A percentile compares a stretch with the other conserved stretches of the same genome.
These are phyloP conservation scores for Scopus umbretta DNA, from an alignment of 2,113 vertebrate species.

Conservation along the genomic window DNA sequence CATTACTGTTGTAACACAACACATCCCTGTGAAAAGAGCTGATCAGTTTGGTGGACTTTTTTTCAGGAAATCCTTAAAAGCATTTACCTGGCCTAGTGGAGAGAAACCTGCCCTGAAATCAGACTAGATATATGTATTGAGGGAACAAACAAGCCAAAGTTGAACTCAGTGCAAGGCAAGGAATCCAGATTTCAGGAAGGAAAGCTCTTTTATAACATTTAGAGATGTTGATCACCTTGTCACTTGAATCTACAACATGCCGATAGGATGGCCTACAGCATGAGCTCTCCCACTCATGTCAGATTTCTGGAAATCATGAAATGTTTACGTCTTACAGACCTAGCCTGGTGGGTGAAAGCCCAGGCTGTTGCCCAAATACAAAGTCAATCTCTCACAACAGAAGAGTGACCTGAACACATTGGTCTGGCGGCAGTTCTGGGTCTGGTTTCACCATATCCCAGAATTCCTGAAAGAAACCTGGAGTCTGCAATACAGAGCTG, in stretches of 20 bases:
- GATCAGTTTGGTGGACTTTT: neutral
- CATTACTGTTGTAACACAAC: neutral
- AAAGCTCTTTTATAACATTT: neutral
- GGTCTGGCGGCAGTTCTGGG: neutral
- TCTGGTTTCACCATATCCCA: neutral
- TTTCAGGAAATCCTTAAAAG: neutral
- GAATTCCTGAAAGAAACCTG: neutral
- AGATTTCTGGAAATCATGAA: neutral
- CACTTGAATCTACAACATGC: neutral
- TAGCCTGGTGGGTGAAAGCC: neutral
- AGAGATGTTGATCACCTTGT: neutral
- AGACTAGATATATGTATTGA: neutral
- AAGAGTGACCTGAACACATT: neutral
- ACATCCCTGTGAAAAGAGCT: neutral
- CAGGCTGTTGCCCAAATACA: neutral
- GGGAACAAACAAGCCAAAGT: neutral
- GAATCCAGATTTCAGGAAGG: neutral
- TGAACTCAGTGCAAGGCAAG: neutral
- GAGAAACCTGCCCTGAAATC: neutral
- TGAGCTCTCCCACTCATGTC: neutral
- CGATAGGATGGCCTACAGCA: neutral
- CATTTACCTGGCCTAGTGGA: neutral
- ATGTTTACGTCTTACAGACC: neutral
- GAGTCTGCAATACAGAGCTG: neutral
- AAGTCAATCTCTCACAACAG: neutral